These are phyloP conservation scores for Acropternis orthonyx DNA, from an alignment of 2,797 vertebrate species.

Conservation along the genomic window DNA sequence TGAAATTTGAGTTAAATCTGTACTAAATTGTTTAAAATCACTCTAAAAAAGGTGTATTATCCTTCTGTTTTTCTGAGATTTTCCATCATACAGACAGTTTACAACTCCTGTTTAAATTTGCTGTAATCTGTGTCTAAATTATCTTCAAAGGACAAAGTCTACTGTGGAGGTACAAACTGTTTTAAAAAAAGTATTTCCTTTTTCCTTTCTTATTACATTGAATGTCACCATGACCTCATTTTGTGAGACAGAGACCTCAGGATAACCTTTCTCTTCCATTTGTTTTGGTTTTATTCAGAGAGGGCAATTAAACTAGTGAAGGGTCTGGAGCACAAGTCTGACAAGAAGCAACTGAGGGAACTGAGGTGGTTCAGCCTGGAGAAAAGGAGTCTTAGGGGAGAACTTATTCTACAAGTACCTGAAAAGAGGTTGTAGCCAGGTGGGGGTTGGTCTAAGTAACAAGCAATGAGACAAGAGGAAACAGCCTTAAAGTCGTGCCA, in stretches of 20 bases:
- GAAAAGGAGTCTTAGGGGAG: neutral
- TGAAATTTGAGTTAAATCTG: neutral
- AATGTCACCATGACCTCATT: neutral
- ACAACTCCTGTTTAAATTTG: neutral
- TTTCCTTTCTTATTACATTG: neutral
- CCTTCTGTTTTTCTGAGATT: neutral
- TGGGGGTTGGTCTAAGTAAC: neutral
- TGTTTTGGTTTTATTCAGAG: neutral
- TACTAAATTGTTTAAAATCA: neutral
- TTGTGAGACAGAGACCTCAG: neutral
- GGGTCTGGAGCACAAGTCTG: neutral
- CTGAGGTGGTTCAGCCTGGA: neutral
- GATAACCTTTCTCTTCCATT: neutral
- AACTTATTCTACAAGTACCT: too few relatives aligned
- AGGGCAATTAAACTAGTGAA: neutral
- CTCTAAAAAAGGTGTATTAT: neutral
- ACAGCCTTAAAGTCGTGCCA: neutral
- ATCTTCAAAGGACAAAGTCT: neutral
- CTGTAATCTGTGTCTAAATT: neutral
- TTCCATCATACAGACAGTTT: neutral
- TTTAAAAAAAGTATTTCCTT: neutral
- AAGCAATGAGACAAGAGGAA: neutral
- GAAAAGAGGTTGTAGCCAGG: neutral
- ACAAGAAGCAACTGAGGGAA: neutral
- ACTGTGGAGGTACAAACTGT: rapidly evolving